Percentiles rank a stretch among this genome's conserved stretches.
Evolutionary conservation across 2,888 invertebrate species (phyloP).

Genomic region (Corythucha ciliata): DNA sequence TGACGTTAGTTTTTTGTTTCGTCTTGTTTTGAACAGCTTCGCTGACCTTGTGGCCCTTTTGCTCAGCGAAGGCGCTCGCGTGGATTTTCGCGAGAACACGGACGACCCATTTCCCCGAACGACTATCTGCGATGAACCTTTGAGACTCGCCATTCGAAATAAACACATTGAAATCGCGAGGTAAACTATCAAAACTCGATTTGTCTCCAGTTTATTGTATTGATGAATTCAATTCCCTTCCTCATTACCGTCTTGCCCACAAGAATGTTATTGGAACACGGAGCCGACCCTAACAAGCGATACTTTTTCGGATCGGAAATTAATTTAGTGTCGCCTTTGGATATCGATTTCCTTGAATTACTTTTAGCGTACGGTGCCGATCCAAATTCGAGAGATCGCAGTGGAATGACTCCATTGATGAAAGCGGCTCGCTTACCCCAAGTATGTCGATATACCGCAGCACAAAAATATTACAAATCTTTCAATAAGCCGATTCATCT

Average conservation of each 20-base stretch:
- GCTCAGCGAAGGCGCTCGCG: conserved; percentile 65
- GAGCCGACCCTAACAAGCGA: conserved; percentile 81
- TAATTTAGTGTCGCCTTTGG: conserved; percentile 67
- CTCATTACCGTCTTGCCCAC: conserved; percentile 44
- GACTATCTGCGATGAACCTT: conserved; percentile 72
- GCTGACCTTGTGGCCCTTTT: conserved; percentile 60
- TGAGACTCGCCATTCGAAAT: conserved; percentile 79
- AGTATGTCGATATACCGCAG: too few species aligned
- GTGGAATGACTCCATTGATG: conserved; percentile 84
- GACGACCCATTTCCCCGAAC: conserved; percentile 47
- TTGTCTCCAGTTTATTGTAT: too few species aligned
- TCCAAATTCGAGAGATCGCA: conserved; percentile 75
- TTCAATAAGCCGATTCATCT: too few species aligned
- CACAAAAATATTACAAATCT: neutral
- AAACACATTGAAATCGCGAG: conserved; percentile 57
- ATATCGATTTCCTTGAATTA: conserved; percentile 70
- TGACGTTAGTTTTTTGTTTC: neutral
- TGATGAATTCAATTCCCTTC: neutral
- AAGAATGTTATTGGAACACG: conserved; percentile 63
- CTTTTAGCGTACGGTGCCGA: conserved; percentile 77
- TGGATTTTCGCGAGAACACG: conserved; percentile 67
- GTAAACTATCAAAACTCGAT: too few species aligned
- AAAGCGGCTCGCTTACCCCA: conserved; percentile 72
- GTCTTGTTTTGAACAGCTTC: conserved; percentile 44
- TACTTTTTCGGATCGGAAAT: conserved; percentile 88